Percentiles rank a stretch among this genome's conserved stretches.
Conservation (phyloP, 2,113 vertebrate species). For the Proteles cristata region DNA sequence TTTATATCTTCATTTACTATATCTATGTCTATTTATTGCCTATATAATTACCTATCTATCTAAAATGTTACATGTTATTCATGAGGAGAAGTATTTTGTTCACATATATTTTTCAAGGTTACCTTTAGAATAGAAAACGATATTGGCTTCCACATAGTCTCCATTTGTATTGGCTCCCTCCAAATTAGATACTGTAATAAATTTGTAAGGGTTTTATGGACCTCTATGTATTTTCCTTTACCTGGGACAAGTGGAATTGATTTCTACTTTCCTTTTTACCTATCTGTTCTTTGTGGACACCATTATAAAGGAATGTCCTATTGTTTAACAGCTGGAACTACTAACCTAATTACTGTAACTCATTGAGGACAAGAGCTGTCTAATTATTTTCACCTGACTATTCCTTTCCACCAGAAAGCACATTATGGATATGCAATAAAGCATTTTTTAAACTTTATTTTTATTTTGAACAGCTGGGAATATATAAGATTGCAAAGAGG, state of each 20-base stretch:
- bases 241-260: background rate
- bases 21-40: background rate
- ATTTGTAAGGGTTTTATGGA: background rate
- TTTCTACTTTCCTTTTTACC: background rate
- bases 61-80: background rate
- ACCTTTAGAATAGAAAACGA: constrained; percentile 70
- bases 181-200: background rate
- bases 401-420: background rate
- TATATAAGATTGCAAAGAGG: background rate
- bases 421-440: background rate
- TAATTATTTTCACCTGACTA: background rate
- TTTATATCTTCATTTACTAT: background rate
- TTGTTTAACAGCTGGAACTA: background rate
- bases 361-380: background rate
- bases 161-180: constrained; percentile 52
- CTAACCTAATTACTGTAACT: background rate
- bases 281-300: background rate
- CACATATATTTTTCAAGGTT: constrained; percentile 75
- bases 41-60: background rate
- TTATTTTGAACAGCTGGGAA: background rate
- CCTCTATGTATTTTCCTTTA: background rate
- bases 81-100: constrained; percentile 50
- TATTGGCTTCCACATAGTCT: constrained; percentile 61
- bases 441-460: background rate
- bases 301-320: background rate